Conservation (phyloP, 2,888 invertebrate species). For the Isotomurus palustris region DNA sequence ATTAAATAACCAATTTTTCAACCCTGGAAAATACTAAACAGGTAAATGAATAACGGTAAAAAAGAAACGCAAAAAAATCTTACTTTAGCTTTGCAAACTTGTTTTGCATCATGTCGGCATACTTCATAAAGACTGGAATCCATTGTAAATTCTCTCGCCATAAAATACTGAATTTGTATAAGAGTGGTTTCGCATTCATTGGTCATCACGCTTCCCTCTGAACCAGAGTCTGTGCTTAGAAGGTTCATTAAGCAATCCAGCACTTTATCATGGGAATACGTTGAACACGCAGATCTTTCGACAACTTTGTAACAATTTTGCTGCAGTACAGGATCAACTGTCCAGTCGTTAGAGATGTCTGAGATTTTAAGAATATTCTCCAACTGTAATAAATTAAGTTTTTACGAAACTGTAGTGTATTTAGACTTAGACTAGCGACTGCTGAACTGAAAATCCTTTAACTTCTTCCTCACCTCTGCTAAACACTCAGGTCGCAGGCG, state of each 20-base stretch:
- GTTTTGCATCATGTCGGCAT: conserved; percentile 81
- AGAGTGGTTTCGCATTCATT: conserved; percentile 84
- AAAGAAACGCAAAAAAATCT: too few relatives aligned
- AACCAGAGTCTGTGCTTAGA: conserved; percentile 64
- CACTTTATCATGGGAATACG: conserved; percentile 52
- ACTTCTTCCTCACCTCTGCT: conserved; percentile 56
- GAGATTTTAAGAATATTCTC: conserved; percentile 76
- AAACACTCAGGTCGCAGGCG: conserved; percentile 67
- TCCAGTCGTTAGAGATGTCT: conserved; percentile 93
- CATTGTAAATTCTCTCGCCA: conserved; percentile 88
- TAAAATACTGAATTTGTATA: conserved; percentile 94
- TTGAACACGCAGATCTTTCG: conserved; percentile 51
- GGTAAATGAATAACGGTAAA: too few relatives aligned
- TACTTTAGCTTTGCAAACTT: conserved; percentile 75
- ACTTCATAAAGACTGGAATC: conserved; percentile 83
- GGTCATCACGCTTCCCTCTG: conserved; percentile 60
- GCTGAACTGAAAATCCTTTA: too few relatives aligned
- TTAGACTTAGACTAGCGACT: too few relatives aligned
- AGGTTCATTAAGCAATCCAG: conserved; percentile 93
- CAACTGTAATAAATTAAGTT: conserved; percentile 50
- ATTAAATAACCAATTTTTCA: too few relatives aligned
- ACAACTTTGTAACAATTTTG: conserved; percentile 84
- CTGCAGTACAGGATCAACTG: conserved; percentile 83
- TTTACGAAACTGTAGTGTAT: conserved; percentile 50
- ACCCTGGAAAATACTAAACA: too few relatives aligned